These are phyloP conservation scores for Ranitomeya imitator DNA, from an alignment of 2,113 vertebrate genomes.

Conservation along the genomic window DNA sequence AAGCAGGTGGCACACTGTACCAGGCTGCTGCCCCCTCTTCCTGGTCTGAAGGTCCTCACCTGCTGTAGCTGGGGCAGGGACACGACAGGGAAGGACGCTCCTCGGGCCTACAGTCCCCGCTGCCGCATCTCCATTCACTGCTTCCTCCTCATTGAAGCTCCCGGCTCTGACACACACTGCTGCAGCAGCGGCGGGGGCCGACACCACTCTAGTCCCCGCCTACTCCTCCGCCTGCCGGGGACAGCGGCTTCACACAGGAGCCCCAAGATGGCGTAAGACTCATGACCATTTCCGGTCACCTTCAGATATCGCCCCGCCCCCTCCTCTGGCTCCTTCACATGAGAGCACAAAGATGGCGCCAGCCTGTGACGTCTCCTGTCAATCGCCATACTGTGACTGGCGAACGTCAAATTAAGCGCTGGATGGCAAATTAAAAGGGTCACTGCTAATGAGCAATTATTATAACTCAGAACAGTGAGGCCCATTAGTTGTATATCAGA, in stretches of 20 bases:
- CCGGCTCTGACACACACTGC: slow-evolving; percentile 56
- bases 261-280: neutral
- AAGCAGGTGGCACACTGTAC: too few relatives aligned
- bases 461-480: too few relatives aligned
- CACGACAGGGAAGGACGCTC: neutral
- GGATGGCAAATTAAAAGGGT: too few relatives aligned
- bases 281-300: neutral
- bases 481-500: too few relatives aligned
- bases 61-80: slow-evolving; percentile 12
- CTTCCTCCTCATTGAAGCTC: slow-evolving; percentile 54
- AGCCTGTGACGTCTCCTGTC: too few relatives aligned
- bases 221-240: neutral
- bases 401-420: too few relatives aligned
- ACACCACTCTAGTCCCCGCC: neutral
- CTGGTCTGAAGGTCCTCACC: neutral
- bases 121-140: slow-evolving; percentile 46
- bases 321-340: too few relatives aligned
- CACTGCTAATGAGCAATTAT: too few relatives aligned
- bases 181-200: slow-evolving; percentile 10
- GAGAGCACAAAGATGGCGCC: too few relatives aligned
- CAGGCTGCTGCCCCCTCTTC: too few relatives aligned
- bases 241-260: neutral
- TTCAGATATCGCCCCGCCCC: neutral
- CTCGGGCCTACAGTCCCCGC: slow-evolving; percentile 19
- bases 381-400: too few relatives aligned